Evolutionary conservation across 2,797 vertebrate genomes (phyloP), one percentile per base, ranked within the genome.

Genomic region (Gymnocypris eckloni): DNA sequence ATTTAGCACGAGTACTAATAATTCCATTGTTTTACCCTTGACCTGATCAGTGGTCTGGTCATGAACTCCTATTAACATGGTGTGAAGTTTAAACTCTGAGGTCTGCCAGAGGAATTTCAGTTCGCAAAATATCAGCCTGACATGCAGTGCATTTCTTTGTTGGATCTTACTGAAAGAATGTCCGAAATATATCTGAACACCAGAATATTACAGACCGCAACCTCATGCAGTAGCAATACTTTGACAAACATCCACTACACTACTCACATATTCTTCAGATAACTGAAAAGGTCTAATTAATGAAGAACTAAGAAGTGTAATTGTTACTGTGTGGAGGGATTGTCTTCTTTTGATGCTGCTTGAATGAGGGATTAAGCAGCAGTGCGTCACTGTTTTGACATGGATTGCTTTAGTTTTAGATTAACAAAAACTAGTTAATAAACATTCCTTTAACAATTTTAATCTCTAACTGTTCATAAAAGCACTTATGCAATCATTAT

Each of bases 21-120:
- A 84, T 50, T 75, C 56, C 39, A 76, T 45, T 83, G 75, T 76
- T 28, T 15, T 69, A n/a, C 59, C 43, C 16, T 81, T 88, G 78
- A 86, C 82, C 82, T 84, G 13, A 77, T 45, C 64, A 45, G 82
- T 78, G 69, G 82, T 79, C 79, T 50, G 66, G 82, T 87, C 82
- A 66, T 56, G 69, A 45, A 77, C 52, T 71, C 69, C 22, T 16
- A 79, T 82, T 79, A 87, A 61, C 85, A 56, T 43, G 28, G 54
- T 76, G 69, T 86, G 61, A 81, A 48, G 39, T 76, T 52, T 37
- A 76, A 59, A 33, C 56, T 70, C 15, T 70, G 79, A 50, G 66
- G 56, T 25, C 81, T 80, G 45, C n/a, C n/a, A 39, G n/a, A 22
- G 16, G n/a, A 52, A 43, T 20, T 59, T 79, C n/a, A 11, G 8